A percentile compares a stretch with the other conserved stretches of the same genome.
Evolutionary conservation across 1,140 invertebrate species (phyloP).

Genomic region (Conus ventricosus): DNA sequence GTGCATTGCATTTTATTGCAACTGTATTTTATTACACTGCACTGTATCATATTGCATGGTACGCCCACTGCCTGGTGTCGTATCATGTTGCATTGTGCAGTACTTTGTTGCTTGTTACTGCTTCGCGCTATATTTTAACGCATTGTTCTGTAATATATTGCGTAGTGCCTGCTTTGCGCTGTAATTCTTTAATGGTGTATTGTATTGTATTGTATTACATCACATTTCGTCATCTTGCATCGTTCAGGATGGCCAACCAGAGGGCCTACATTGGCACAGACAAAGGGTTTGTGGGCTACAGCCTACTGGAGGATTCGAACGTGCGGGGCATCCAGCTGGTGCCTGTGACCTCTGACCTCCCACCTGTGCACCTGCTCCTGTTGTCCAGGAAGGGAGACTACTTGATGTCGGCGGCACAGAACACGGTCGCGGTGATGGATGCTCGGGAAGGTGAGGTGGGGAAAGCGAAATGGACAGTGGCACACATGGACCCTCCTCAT

Average conservation of each 20-base stretch:
- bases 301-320: slow-evolving; percentile 26
- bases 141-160: too few relatives aligned
- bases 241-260: background rate
- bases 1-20: too few relatives aligned
- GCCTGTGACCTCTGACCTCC: slow-evolving; percentile 17
- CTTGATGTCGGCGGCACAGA: slow-evolving; percentile 32
- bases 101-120: too few relatives aligned
- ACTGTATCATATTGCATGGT: too few relatives aligned
- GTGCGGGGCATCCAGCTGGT: slow-evolving; percentile 11
- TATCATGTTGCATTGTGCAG: too few relatives aligned
- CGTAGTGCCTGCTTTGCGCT: too few relatives aligned
- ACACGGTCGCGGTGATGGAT: slow-evolving; percentile 33
- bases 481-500: background rate
- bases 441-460: slow-evolving; percentile 14
- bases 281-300: slow-evolving; percentile 34
- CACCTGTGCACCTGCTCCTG: slow-evolving; percentile 37
- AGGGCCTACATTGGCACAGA: slow-evolving; percentile 38
- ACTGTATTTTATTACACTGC: too few relatives aligned
- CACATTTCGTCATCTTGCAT: too few relatives aligned
- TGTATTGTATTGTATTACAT: too few relatives aligned
- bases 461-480: background rate
- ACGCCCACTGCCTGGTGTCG: too few relatives aligned
- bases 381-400: slow-evolving; percentile 40
- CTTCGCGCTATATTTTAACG: too few relatives aligned
- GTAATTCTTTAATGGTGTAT: too few relatives aligned